These are phyloP conservation scores for Trididemnum clinides DNA, from an alignment of 23 tunicate genomes.

Conservation along the genomic window DNA sequence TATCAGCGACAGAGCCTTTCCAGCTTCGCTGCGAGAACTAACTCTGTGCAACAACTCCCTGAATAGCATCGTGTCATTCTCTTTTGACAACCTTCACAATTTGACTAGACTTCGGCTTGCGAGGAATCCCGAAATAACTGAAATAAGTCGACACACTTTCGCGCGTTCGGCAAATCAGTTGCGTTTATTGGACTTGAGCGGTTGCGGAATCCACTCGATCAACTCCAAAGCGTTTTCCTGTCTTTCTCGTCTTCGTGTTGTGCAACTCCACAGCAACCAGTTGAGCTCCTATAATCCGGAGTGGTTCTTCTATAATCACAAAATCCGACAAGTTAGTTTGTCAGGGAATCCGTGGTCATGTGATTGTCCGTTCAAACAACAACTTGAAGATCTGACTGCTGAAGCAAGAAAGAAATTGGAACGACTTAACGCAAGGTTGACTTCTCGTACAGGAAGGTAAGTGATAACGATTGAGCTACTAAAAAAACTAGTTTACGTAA, in stretches of 20 bases:
- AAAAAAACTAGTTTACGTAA: too few relatives aligned
- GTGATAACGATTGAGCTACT: too few relatives aligned
- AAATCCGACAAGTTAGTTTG: constrained; percentile 18
- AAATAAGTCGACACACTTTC: constrained; percentile 32
- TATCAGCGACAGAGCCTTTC: constrained; percentile 25
- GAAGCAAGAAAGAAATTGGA: background rate
- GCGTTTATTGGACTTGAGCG: constrained; percentile 29
- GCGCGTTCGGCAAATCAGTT: constrained; percentile 29
- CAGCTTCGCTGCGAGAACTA: constrained; percentile 41
- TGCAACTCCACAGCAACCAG: constrained; percentile 44
- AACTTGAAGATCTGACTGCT: background rate
- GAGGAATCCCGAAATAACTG: constrained; percentile 35
- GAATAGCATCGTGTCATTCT: background rate
- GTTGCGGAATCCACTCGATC: constrained; percentile 16
- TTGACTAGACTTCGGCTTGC: constrained; percentile 38
- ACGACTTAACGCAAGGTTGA: background rate
- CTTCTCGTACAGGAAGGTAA: background rate
- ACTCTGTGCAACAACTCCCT: constrained; percentile 52
- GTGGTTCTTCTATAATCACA: constrained; percentile 44
- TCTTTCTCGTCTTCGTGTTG: constrained; percentile 25
- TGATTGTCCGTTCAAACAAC: constrained; percentile 3
- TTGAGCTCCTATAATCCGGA: constrained; percentile 1
- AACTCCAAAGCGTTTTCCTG: constrained; percentile 53
- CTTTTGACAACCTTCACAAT: constrained; percentile 32
- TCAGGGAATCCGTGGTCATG: constrained; percentile 56